Evolutionary conservation across 2,888 invertebrate species (phyloP).

Genomic region (Agrochola lychnidis): DNA sequence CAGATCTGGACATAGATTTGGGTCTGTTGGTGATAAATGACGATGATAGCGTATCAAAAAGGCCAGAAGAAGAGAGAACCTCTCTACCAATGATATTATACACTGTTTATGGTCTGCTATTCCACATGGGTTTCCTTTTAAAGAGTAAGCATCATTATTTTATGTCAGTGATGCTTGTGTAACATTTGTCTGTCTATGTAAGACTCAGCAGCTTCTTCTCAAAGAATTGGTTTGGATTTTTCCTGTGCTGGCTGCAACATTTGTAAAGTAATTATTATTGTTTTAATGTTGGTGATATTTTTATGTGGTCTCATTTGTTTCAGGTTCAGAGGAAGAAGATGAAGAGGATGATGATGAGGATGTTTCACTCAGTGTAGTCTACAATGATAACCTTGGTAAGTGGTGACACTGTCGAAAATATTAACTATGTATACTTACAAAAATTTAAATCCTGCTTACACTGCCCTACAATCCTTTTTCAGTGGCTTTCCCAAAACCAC

Average conservation of each 20-base stretch:
- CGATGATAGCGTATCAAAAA: slow-evolving; percentile 79
- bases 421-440: neutral
- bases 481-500: too few species aligned
- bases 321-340: slow-evolving; percentile 91
- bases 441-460: neutral
- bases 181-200: slow-evolving; percentile 41
- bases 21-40: slow-evolving; percentile 82
- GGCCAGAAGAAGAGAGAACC: slow-evolving; percentile 77
- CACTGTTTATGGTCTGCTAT: slow-evolving; percentile 88
- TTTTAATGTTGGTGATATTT: slow-evolving; percentile 7
- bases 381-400: slow-evolving; percentile 92
- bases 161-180: slow-evolving; percentile 70
- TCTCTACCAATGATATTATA: slow-evolving; percentile 87
- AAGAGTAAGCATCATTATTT: slow-evolving; percentile 88
- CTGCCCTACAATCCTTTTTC: neutral
- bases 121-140: slow-evolving; percentile 88
- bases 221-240: slow-evolving; percentile 36
- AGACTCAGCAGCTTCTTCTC: slow-evolving; percentile 34
- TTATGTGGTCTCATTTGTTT: slow-evolving; percentile 58
- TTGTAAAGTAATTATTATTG: neutral
- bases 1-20: slow-evolving; percentile 89
- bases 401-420: slow-evolving; percentile 2
- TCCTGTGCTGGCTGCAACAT: slow-evolving; percentile 37
- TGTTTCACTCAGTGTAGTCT: slow-evolving; percentile 93
- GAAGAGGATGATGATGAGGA: slow-evolving; percentile 92